Percentiles rank a stretch among this genome's conserved stretches.
These are phyloP conservation scores for Scartelaos histophorus DNA, from an alignment of 2,113 vertebrate genomes.

Conservation along the genomic window DNA sequence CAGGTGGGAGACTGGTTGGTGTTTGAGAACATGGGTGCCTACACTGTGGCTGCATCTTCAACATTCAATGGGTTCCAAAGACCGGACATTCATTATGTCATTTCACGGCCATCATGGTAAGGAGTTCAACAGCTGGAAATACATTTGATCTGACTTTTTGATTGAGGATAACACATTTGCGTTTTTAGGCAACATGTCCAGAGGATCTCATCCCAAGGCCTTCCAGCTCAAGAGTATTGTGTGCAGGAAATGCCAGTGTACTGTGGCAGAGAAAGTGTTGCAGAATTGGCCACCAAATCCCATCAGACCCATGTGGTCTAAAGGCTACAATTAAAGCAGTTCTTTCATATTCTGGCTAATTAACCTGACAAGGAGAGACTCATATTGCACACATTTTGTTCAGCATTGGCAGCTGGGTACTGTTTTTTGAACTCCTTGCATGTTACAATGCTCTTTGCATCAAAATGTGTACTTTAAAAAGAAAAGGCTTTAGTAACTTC, in stretches of 20 bases:
- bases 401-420: conserved; percentile 55
- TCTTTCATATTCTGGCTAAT: conserved; percentile 55
- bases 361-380: conserved; percentile 59
- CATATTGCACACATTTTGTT: conserved; percentile 38
- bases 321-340: conserved; percentile 39
- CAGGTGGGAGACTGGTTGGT: conserved; percentile 95
- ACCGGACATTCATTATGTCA: conserved; percentile 89
- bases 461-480: neutral
- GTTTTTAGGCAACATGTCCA: conserved; percentile 87
- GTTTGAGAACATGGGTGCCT: conserved; percentile 98
- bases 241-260: conserved; percentile 77
- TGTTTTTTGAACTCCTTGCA: neutral
- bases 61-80: conserved; percentile 97
- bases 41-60: conserved; percentile 94
- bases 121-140: conserved; percentile 40
- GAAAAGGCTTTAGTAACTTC: neutral
- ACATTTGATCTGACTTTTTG: neutral
- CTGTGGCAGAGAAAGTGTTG: conserved; percentile 86
- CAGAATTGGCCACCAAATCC: conserved; percentile 82
- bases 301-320: conserved; percentile 81
- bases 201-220: conserved; percentile 79
- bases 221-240: conserved; percentile 75
- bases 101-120: conserved; percentile 89
- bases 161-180: neutral
- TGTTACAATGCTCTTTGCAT: neutral